These are phyloP conservation scores for Masnerella sp. DNA, from an alignment of 2,888 invertebrate species.

Conservation along the genomic window DNA sequence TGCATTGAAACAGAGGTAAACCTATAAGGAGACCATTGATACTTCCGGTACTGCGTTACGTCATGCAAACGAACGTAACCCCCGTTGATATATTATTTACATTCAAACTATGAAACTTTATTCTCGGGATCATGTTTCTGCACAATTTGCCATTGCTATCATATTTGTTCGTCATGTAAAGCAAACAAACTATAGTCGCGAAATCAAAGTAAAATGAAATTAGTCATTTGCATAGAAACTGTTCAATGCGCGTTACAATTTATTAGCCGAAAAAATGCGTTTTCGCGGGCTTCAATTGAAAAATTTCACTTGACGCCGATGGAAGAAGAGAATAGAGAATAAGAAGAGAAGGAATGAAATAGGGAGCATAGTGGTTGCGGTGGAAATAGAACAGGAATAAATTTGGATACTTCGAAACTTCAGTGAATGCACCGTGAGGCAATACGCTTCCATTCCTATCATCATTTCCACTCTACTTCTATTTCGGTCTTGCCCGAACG, in stretches of 20 bases:
- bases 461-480: slow-evolving; percentile 30
- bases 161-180: slow-evolving; percentile 30
- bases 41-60: slow-evolving; percentile 53
- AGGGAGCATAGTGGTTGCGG: slow-evolving; percentile 21
- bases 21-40: slow-evolving; percentile 47
- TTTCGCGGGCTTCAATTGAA: too few species aligned
- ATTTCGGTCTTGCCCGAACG: slow-evolving; percentile 14
- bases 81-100: slow-evolving; percentile 56
- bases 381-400: slow-evolving; percentile 48
- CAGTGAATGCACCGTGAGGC: slow-evolving; percentile 20
- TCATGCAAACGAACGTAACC: slow-evolving; percentile 52
- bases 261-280: too few species aligned
- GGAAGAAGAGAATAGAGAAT: slow-evolving; percentile 2
- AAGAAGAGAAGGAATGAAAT: slow-evolving; percentile 1
- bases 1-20: slow-evolving; percentile 40
- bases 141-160: slow-evolving; percentile 31
- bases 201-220: slow-evolving; percentile 11
- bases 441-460: slow-evolving; percentile 41
- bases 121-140: slow-evolving; percentile 48
- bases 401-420: slow-evolving; percentile 45
- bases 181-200: slow-evolving; percentile 19
- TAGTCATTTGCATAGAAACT: too few species aligned
- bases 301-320: background rate
- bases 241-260: too few species aligned
- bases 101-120: slow-evolving; percentile 51